A percentile compares a stretch with the other conserved stretches of the same genome.
These are phyloP conservation scores for Bellardia bayeri DNA, from an alignment of 2,888 invertebrate genomes.

Conservation along the genomic window DNA sequence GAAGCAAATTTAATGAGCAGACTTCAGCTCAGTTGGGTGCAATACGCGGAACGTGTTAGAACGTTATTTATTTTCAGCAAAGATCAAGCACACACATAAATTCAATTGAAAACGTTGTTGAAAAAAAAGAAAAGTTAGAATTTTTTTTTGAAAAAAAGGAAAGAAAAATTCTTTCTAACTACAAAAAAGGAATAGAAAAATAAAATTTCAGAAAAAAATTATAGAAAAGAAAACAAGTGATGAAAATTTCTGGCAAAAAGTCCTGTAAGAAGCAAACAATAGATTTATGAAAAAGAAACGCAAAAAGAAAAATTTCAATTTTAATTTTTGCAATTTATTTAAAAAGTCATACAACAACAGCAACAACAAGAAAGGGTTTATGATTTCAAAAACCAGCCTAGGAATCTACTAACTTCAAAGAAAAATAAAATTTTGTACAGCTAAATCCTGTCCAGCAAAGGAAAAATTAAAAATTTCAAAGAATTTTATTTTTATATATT, in stretches of 20 bases:
- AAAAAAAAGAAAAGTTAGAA: conserved; percentile 21
- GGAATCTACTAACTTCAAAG: background rate
- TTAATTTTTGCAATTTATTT: conserved; percentile 50
- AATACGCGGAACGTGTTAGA: conserved; percentile 74
- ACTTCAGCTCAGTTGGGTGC: conserved; percentile 74
- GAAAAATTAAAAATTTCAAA: conserved; percentile 4
- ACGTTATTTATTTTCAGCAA: conserved; percentile 61
- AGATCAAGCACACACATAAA: conserved; percentile 30
- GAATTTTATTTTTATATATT: background rate
- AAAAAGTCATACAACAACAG: background rate
- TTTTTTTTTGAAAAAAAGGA: conserved; percentile 26
- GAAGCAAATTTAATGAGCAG: conserved; percentile 66
- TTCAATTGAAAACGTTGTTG: conserved; percentile 48
- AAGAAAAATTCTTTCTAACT: background rate
- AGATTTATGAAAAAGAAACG: conserved; percentile 72
- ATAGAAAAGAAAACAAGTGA: conserved; percentile 21
- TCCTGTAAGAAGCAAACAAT: conserved; percentile 26
- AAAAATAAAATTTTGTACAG: background rate
- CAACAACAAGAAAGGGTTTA: background rate
- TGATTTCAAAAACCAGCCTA: background rate
- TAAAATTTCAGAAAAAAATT: background rate
- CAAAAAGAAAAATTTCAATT: conserved; percentile 66
- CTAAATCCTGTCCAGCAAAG: background rate
- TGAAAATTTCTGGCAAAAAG: conserved; percentile 17
- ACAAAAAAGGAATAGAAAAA: conserved; percentile 1